These are phyloP conservation scores for Mandrillus leucophaeus DNA, from an alignment of 2,113 vertebrate species.

Conservation along the genomic window DNA sequence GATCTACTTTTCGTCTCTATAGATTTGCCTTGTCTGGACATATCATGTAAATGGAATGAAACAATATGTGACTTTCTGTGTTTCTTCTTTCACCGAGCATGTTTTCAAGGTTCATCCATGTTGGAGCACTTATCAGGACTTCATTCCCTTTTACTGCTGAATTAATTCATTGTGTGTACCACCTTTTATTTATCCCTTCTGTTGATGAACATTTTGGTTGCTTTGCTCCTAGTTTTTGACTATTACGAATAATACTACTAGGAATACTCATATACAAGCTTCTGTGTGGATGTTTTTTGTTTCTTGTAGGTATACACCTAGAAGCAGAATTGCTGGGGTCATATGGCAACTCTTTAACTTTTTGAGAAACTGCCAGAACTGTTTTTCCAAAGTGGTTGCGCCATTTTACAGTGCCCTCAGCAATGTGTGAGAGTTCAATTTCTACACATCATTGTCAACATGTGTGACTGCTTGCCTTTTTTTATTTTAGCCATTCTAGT, in stretches of 20 bases:
- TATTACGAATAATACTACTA: background rate
- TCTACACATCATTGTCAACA: constrained; percentile 1
- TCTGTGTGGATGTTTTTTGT: background rate
- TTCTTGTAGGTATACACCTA: background rate
- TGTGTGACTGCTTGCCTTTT: background rate
- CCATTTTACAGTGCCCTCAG: background rate
- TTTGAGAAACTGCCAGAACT: background rate
- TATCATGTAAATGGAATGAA: background rate
- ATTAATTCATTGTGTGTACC: background rate
- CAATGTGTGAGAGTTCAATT: background rate
- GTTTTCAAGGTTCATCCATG: background rate
- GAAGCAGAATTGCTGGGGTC: background rate
- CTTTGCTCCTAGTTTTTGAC: background rate
- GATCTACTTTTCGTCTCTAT: background rate
- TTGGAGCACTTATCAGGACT: background rate
- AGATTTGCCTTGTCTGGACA: background rate
- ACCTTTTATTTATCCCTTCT: background rate
- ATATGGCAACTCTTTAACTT: background rate
- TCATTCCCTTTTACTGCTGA: background rate
- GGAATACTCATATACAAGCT: background rate
- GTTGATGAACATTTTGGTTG: background rate
- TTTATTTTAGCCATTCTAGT: background rate
- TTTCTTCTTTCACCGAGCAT: background rate
- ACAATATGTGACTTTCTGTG: background rate
- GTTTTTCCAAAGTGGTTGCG: background rate